A percentile compares a stretch with the other conserved stretches of the same genome.
Conservation (phyloP, 1,140 invertebrate genomes). For the Steinernema feltiae region DNA sequence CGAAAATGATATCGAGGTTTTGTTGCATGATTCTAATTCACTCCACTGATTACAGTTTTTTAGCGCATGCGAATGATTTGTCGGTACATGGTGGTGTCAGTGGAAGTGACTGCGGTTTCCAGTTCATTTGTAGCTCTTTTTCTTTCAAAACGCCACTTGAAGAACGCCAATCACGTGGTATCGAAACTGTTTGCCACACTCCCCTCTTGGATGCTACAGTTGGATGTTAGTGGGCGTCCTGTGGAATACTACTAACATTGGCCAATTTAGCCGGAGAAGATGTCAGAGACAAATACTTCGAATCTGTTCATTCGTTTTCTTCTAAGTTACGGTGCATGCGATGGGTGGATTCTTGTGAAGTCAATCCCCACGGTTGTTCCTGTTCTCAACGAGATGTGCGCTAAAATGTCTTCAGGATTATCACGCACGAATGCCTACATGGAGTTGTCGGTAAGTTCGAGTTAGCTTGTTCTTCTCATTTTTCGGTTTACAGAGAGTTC, state of each 20-base stretch:
- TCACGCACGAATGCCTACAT: neutral
- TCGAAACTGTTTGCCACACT: slow-evolving; percentile 20
- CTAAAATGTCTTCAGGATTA: slow-evolving; percentile 25
- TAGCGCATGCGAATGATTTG: slow-evolving; percentile 20
- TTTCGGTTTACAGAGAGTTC: neutral
- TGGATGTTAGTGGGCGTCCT: slow-evolving; percentile 21
- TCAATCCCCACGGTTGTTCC: slow-evolving; percentile 20
- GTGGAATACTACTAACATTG: too few species aligned
- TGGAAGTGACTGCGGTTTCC: slow-evolving; percentile 21
- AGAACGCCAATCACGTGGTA: slow-evolving; percentile 19
- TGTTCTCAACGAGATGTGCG: slow-evolving; percentile 32
- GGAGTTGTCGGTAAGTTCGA: slow-evolving; percentile 14
- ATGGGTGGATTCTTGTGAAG: slow-evolving; percentile 28
- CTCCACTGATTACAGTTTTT: neutral
- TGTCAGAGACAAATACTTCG: slow-evolving; percentile 27
- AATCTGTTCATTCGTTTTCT: slow-evolving; percentile 30
- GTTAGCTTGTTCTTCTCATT: slow-evolving; percentile 20
- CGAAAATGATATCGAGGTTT: slow-evolving; percentile 8
- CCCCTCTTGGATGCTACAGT: slow-evolving; percentile 12
- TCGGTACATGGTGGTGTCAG: slow-evolving; percentile 28
- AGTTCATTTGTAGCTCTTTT: slow-evolving; percentile 30
- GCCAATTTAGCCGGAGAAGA: slow-evolving; percentile 22
- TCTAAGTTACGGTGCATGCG: slow-evolving; percentile 27
- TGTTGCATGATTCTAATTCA: neutral
- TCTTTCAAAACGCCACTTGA: slow-evolving; percentile 20